Evolutionary conservation across 2,113 vertebrate genomes (phyloP).

Genomic region (Pterophyllum scalare): DNA sequence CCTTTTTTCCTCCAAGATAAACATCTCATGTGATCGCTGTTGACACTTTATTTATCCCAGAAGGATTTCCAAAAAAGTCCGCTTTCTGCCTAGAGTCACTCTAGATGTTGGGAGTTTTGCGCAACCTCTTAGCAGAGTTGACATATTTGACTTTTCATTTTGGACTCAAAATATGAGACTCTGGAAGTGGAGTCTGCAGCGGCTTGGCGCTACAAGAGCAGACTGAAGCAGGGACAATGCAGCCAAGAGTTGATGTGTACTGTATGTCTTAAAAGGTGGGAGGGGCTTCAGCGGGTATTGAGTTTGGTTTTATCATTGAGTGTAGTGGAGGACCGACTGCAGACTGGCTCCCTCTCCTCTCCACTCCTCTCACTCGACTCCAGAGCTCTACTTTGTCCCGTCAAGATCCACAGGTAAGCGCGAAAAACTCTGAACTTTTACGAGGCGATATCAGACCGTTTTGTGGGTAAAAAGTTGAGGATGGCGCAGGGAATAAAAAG

Average conservation of each 20-base stretch:
- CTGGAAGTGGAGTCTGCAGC: background rate
- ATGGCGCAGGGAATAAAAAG: background rate
- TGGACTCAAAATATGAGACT: background rate
- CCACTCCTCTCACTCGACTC: constrained; percentile 63
- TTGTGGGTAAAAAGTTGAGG: background rate
- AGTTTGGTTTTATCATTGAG: constrained; percentile 67
- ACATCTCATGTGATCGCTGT: constrained; percentile 88
- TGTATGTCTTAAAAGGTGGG: constrained; percentile 76
- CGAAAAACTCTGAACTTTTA: background rate
- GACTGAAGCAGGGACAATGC: constrained; percentile 11
- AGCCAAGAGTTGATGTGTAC: constrained; percentile 82
- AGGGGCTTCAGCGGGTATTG: constrained; percentile 83
- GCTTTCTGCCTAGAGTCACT: constrained; percentile 81
- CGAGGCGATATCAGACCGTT: no score
- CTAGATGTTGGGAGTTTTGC: constrained; percentile 41
- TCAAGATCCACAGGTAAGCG: constrained; percentile 69
- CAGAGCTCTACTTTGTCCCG: constrained; percentile 59
- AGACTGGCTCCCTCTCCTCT: constrained; percentile 65
- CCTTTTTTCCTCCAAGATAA: constrained; percentile 82
- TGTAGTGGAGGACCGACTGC: constrained; percentile 59
- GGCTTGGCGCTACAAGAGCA: background rate
- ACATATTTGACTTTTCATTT: constrained; percentile 8
- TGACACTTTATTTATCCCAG: constrained; percentile 88
- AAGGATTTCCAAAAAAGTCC: constrained; percentile 92
- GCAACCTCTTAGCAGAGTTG: background rate